phyloP scores from a whole-genome alignment of 2,113 vertebrate species.

The Mastomys natalensis region DNA sequence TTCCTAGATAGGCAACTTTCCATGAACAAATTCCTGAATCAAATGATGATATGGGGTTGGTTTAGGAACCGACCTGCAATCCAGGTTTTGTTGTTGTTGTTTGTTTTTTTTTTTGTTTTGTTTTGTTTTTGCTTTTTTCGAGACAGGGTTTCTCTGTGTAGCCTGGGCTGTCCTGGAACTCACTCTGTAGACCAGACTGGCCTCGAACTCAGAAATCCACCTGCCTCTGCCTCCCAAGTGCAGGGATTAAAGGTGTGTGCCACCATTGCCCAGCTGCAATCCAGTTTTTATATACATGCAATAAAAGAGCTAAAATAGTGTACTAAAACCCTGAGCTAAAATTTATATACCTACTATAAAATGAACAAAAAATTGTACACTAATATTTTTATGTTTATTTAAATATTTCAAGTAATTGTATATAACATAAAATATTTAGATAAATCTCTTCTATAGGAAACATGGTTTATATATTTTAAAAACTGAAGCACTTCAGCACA shows the following conservation, averaged over 20 bases:
- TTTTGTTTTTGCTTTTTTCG: too few species aligned
- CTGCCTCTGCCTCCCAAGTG: too few species aligned
- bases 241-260: too few species aligned
- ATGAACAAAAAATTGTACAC: neutral
- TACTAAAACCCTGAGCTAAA: neutral
- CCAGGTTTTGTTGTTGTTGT: too few species aligned
- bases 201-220: too few species aligned
- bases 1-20: neutral
- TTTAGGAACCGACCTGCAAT: too few species aligned
- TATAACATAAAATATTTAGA: neutral
- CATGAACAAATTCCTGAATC: neutral
- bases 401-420: conserved; percentile 3
- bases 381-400: conserved; percentile 6
- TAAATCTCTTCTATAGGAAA: neutral
- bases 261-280: too few species aligned
- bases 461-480: neutral
- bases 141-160: too few species aligned
- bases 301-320: neutral
- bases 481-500: neutral
- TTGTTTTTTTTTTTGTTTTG: too few species aligned
- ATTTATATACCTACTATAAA: neutral
- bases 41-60: neutral
- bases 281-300: neutral
- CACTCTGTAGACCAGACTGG: too few species aligned
- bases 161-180: too few species aligned